Evolutionary conservation across 2,113 vertebrate species (phyloP).

Genomic region (Fukomys damarensis): DNA sequence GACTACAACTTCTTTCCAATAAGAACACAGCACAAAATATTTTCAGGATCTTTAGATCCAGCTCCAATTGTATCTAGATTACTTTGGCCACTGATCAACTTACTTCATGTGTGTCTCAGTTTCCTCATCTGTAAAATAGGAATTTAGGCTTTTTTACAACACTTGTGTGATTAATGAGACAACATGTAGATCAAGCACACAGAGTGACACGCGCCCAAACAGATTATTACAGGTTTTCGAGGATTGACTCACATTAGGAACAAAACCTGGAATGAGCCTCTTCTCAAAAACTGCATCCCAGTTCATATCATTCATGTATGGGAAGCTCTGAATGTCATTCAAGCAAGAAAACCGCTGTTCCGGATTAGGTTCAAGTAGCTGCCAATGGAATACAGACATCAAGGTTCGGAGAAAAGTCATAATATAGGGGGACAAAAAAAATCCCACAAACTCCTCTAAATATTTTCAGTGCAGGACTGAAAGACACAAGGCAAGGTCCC

Average conservation of each 20-base stretch:
- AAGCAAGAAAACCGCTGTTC: constrained; percentile 93
- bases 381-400: constrained; percentile 62
- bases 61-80: neutral
- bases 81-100: too few species aligned
- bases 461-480: neutral
- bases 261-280: constrained; percentile 92
- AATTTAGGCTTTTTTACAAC: neutral
- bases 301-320: constrained; percentile 92
- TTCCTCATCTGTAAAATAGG: neutral
- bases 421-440: neutral
- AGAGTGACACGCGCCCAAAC: accelerated
- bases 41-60: neutral
- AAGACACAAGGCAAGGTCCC: neutral
- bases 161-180: neutral
- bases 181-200: neutral
- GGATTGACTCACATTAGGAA: constrained; percentile 91
- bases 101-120: neutral
- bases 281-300: constrained; percentile 96
- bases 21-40: neutral
- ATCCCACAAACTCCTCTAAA: neutral
- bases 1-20: neutral
- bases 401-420: neutral
- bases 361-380: constrained; percentile 93
- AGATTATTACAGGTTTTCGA: accelerated
- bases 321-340: constrained; percentile 90